Conservation (phyloP, 2,888 invertebrate genomes). For the Iphiclides podalirius region DNA sequence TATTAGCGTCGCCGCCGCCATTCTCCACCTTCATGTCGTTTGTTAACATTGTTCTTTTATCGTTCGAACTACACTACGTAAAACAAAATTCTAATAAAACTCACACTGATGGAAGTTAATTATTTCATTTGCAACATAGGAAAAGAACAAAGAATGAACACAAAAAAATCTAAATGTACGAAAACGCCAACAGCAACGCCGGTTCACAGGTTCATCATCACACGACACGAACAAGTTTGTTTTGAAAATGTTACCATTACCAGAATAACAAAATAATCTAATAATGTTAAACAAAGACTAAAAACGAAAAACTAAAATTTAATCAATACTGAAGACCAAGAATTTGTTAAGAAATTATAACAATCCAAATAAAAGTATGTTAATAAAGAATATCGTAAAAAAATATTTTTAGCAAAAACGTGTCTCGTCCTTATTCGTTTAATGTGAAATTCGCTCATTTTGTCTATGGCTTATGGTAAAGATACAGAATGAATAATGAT, state of each 20-base stretch:
- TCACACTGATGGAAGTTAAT: constrained; percentile 56
- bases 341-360: background rate
- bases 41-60: constrained; percentile 66
- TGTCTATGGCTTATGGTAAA: too few relatives aligned
- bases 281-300: constrained; percentile 30
- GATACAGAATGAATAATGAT: too few relatives aligned
- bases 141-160: constrained; percentile 74
- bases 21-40: constrained; percentile 73
- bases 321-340: background rate
- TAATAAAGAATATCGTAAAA: too few relatives aligned
- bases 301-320: too few relatives aligned
- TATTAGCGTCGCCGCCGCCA: constrained; percentile 77
- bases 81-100: constrained; percentile 67
- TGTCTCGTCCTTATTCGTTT: constrained; percentile 12
- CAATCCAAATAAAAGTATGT: too few relatives aligned
- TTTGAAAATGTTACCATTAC: constrained; percentile 73
- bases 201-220: constrained; percentile 77
- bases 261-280: constrained; percentile 31
- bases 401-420: constrained; percentile 12
- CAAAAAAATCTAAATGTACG: constrained; percentile 66
- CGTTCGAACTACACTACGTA: constrained; percentile 70
- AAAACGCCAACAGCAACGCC: constrained; percentile 74
- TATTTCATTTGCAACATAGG: constrained; percentile 71
- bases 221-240: constrained; percentile 59
- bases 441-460: constrained; percentile 12